These are phyloP conservation scores for Coptotermes formosanus DNA, from an alignment of 1,140 invertebrate species.

Conservation along the genomic window DNA sequence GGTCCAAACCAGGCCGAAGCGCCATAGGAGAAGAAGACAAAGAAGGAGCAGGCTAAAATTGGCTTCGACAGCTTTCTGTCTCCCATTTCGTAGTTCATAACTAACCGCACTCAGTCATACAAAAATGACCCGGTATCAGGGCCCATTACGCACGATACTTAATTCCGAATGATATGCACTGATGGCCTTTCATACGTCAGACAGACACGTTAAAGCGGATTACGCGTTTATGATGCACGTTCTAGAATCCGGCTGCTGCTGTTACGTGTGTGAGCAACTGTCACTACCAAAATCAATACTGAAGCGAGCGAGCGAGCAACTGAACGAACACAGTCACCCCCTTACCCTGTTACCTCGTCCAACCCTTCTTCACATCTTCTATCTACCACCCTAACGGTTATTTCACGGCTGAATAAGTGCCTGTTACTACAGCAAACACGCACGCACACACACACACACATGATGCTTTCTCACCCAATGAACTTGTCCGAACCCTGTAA, in stretches of 20 bases:
- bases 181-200: not conserved
- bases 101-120: no score
- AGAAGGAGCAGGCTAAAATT: no score
- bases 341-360: not conserved
- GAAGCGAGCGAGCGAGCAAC: not conserved
- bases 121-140: no score
- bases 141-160: no score
- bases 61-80: no score
- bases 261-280: conserved; percentile 10
- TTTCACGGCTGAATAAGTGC: not conserved
- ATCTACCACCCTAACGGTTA: not conserved
- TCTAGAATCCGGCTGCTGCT: not conserved
- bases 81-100: no score
- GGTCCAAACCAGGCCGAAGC: no score
- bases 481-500: not conserved
- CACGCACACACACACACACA: not conserved
- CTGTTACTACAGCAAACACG: not conserved
- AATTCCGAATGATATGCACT: no score
- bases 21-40: no score
- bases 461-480: conserved; percentile 14
- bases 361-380: conserved; percentile 2
- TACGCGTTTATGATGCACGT: not conserved
- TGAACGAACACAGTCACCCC: not conserved
- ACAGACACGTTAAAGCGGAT: not conserved
- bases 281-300: conserved; percentile 3